Base-by-base conservation (phyloP, 2,888 invertebrate genomes). In the Hirtodrosophila cameraria region DNA sequence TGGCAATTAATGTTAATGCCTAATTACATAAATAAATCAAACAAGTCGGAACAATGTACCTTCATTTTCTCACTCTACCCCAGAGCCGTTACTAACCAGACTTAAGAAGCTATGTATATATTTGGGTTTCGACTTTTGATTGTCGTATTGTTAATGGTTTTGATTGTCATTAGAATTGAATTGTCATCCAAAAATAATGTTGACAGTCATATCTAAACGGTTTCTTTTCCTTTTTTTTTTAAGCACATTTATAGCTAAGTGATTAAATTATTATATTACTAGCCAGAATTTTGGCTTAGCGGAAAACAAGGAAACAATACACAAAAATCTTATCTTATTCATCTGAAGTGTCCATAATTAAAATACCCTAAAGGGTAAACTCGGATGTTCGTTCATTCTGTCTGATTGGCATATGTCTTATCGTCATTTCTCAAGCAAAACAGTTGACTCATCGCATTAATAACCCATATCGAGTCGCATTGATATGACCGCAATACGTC, bases 351-450 rank as follows among this genome's bases (percentile, higher is more conserved):
- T 12, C 41, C 25, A 50, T 30, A 50, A 73, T 67, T 39, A 59
- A 12, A n/a, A 6, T 8, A 6, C 2, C 27, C 16, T 11, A 36
- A 20, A 18, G 20, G 20, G 12, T 38, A 36, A 23, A 12, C n/a
- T 20, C 12, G 42, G 25, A 2, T 9, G 2, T 9, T 8, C 27
- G 33, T 16, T n/a, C 36, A n/a, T 18, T 9, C 6, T 49, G 74
- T 61, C 62, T 53, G 55, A 68, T 67, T 54, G 74, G 27, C 45
- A 42, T n/a, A n/a, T 27, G 28, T n/a, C 70, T 70, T 74, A 70
- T 70, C 70, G 35, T 49, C 8, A 16, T 39, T 52, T 28, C 13
- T 36, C 8, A 13, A 13, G 20, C 42, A 49, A 45, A 30, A 8
- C 23, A 6, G 8, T 8, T 23, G 23, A 23, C 23, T 23, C 23